Conservation (phyloP, 2,113 vertebrate species). For the human region DNA sequence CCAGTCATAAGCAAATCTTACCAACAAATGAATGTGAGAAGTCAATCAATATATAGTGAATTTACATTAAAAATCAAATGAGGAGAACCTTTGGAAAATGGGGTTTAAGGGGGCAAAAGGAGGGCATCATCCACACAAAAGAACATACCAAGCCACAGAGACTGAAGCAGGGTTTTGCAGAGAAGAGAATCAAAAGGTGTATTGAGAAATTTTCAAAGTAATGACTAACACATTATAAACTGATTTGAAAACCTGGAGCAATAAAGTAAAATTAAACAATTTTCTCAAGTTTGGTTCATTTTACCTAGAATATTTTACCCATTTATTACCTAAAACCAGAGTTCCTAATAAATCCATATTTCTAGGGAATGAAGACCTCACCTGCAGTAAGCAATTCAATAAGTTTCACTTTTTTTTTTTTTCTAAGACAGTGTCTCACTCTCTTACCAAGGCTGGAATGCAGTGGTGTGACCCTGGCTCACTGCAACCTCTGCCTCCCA, state of each 20-base stretch:
- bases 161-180: not conserved
- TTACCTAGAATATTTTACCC: not conserved
- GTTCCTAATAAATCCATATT: not conserved
- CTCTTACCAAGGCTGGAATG: too few relatives aligned
- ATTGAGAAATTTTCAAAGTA: not conserved
- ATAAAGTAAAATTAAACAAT: not conserved
- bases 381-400: not conserved
- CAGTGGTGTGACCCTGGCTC: too few relatives aligned
- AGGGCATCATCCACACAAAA: not conserved
- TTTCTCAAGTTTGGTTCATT: not conserved
- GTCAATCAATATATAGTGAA: slow-evolving; percentile 9
- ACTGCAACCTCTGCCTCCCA: too few relatives aligned
- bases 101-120: not conserved
- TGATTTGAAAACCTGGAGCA: slow-evolving; percentile 18
- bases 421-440: too few relatives aligned
- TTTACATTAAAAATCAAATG: not conserved
- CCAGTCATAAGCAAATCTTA: slow-evolving; percentile 30
- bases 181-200: not conserved
- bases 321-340: not conserved
- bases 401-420: not conserved
- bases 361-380: not conserved
- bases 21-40: slow-evolving; percentile 36
- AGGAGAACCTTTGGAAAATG: not conserved
- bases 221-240: not conserved
- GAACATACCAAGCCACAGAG: not conserved